phyloP scores from a whole-genome alignment of 2,113 vertebrate species.

The Crotalus tigris region DNA sequence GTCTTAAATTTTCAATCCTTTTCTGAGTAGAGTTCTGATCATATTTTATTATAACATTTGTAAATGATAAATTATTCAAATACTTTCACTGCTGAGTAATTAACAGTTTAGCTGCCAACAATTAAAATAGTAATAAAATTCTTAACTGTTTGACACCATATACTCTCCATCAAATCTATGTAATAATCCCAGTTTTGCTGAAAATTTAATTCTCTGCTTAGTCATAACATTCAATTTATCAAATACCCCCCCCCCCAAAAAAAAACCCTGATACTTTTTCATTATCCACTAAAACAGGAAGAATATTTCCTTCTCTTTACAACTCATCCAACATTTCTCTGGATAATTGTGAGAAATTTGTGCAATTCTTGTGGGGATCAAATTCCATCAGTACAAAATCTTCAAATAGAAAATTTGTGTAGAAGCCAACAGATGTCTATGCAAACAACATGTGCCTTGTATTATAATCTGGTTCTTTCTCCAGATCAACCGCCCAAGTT shows the following conservation, averaged over 20 bases:
- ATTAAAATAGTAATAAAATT: neutral
- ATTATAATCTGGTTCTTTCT: neutral
- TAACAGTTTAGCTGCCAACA: neutral
- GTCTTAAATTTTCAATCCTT: neutral
- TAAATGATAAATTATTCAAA: neutral
- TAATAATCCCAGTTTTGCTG: neutral
- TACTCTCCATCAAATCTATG: neutral
- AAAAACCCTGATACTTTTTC: neutral
- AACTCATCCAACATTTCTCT: neutral
- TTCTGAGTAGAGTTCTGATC: neutral
- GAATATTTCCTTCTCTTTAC: neutral
- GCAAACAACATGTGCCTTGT: neutral
- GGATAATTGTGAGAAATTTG: neutral
- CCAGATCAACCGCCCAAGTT: neutral
- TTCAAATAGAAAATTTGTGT: neutral
- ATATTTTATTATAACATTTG: neutral
- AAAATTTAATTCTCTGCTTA: neutral
- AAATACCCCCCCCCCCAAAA: neutral
- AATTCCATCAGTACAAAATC: neutral
- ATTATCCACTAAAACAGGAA: neutral
- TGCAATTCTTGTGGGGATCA: neutral
- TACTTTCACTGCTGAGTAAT: neutral
- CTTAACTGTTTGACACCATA: neutral
- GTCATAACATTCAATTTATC: neutral
- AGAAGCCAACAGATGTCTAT: neutral